Base-by-base conservation (phyloP, 2,888 invertebrate species). In the Ichneumoninae sp. region DNA sequence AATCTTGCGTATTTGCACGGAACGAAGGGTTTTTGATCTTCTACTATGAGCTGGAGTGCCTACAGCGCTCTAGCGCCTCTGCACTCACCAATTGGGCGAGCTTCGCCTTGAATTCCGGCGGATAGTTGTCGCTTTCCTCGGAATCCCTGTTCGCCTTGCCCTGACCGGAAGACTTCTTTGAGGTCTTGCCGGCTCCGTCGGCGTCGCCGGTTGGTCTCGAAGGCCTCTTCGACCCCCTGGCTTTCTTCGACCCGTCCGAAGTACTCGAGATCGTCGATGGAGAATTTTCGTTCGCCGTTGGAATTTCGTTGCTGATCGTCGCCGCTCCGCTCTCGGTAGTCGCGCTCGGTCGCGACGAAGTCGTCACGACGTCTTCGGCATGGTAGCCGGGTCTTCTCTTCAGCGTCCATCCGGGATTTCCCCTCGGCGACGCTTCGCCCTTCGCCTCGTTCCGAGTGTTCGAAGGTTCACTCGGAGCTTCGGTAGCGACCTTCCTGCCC, bases 51-150 rank as follows among this genome's bases (percentile, higher is more conserved):
- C 26, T 3, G 26, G 26, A 26, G 26, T 3, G 26, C 26, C 26
- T 3, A 3, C 26, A 26, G 26, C 26, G 26, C 26, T 26, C 26
- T 2, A 0, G 44, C 10, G 30, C 57, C 44, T 30, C 60, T 30
- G 13, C 26, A 90, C 92, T 91, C 71, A 93, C 93, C 93, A 92
- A 84, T 84, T 91, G 90, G n/a, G 89, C 88, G 66, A 93, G 81
- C 79, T 90, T 91, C 36, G 92, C 93, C 75, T 93, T 93, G 72
- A 93, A 93, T 36, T 93, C 91, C 0, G 91, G 88, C 22, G 93
- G 93, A 89, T 93, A 93, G 83, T 93, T 93, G 57, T 93, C 93
- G 30, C 86, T 88, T 36, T 93, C 92, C 7, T 87, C 87, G 3
- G 77, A 52, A 3, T 90, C 89, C 3, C 68, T 44, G 3, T 88